Conservation (phyloP, 2,888 invertebrate species). For the Ectobius pallidus region DNA sequence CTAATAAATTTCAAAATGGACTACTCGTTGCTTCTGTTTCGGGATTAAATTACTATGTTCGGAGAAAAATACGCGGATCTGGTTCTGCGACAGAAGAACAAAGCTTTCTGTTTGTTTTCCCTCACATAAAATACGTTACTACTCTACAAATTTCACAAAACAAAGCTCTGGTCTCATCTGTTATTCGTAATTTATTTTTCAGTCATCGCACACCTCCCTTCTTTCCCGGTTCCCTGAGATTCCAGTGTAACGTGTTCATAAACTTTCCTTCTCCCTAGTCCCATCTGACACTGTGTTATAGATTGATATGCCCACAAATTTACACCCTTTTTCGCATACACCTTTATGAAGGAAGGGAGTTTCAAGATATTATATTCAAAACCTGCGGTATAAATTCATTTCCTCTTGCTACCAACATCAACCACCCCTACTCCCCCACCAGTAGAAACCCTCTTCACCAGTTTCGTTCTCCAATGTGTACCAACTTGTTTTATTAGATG, state of each 20-base stretch:
- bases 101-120: background rate
- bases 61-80: too few relatives aligned
- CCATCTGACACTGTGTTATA: background rate
- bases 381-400: constrained; percentile 13
- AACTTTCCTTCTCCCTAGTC: background rate
- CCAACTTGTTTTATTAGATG: constrained; percentile 4
- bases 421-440: background rate
- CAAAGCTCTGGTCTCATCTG: background rate
- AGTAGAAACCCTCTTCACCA: background rate
- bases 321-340: background rate
- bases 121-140: background rate
- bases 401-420: background rate
- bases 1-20: too few relatives aligned
- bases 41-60: too few relatives aligned
- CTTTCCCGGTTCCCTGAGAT: background rate
- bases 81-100: too few relatives aligned
- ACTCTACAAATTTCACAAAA: background rate
- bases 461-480: background rate
- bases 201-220: background rate
- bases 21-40: too few relatives aligned
- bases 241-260: background rate
- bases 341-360: background rate
- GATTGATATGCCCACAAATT: constrained; percentile 12
- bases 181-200: constrained; percentile 2
- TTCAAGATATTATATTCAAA: background rate